Base-by-base conservation (phyloP, 2,113 vertebrate species). In the Dunckerocampus dactyliophorus region DNA sequence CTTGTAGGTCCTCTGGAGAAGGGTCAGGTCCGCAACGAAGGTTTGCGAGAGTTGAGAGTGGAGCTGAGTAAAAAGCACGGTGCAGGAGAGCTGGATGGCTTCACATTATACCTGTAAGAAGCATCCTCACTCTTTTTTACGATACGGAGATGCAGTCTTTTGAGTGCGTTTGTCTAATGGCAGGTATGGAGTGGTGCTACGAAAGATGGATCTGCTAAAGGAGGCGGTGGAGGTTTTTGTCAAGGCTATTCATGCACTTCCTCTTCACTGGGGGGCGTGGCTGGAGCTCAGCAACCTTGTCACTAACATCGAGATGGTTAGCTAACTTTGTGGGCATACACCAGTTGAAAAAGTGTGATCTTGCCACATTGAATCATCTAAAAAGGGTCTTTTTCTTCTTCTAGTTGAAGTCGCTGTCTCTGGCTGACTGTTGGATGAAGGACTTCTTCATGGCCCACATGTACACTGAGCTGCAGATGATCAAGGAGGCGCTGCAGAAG, bases 361-460 rank as follows among this genome's bases (percentile, higher is more conserved):
- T 1, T 5, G 15, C 42, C 17, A 4, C 55, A 21, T 19, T 11
- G 17, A 43, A 14, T 50, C 3, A 2, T 1, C 21, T 47, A 12
- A 56, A 55, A 42, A 21, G 21, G 0, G 15, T 8, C 22, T 37
- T 19, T 50, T 24, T 54, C 59, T 55, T 85, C 71, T 80, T 75
- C 39, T 85, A 99, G 96, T 80, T 99, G 79, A 99, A 99, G 91
- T 94, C 94, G 65, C 89, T 99, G 88, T 95, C 96, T 74, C 88
- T 99, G 82, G 96, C 97, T 49, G 94, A 98, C 81, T 94, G 93
- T 39, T 99, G 97, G 97, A 96, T 99, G 85, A 94, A 93, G 86
- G 96, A 99, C 79, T 99, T 99, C 90, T 99, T 99, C 87, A 90
- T 97, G 92, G 97, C 97, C 65, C 97, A 99, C 85, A 97, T 98